Conservation (phyloP, 1,140 invertebrate species). For the Sitophilus oryzae region DNA sequence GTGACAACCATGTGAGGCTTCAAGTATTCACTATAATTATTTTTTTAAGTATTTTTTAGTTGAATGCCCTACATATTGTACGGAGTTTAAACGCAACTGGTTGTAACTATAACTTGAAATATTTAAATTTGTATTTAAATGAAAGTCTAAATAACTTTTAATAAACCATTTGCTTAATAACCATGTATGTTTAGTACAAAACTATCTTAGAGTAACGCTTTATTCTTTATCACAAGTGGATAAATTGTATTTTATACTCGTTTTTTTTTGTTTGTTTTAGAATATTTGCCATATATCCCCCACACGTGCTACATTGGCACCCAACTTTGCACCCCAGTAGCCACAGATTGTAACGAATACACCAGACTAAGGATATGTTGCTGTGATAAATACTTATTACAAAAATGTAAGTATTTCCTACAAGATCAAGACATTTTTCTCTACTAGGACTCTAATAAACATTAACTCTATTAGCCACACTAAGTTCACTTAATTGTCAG, state of each 20-base stretch:
- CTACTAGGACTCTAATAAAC: neutral
- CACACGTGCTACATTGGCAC: constrained; percentile 62
- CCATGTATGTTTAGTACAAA: too few species aligned
- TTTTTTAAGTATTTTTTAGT: too few species aligned
- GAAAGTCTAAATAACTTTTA: neutral
- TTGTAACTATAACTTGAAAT: too few species aligned
- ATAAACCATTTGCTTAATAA: neutral
- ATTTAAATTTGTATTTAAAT: neutral
- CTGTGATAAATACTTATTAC: constrained; percentile 55
- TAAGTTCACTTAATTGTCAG: too few species aligned
- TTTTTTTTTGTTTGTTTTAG: constrained; percentile 41
- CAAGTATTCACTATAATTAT: too few species aligned
- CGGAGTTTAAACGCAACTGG: too few species aligned
- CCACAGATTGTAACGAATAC: constrained; percentile 58
- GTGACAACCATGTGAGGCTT: too few species aligned
- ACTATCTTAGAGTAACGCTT: too few species aligned
- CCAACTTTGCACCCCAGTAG: constrained; percentile 52
- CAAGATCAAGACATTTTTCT: neutral
- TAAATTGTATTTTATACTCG: neutral
- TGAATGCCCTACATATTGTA: too few species aligned
- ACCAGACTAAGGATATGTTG: constrained; percentile 59
- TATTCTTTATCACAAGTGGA: too few species aligned
- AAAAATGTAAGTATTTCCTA: constrained; percentile 51
- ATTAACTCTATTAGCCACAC: too few species aligned
- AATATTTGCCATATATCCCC: constrained; percentile 59